These are phyloP conservation scores for Spinibarbus caldwelli DNA, from an alignment of 2,797 vertebrate genomes.

Conservation along the genomic window DNA sequence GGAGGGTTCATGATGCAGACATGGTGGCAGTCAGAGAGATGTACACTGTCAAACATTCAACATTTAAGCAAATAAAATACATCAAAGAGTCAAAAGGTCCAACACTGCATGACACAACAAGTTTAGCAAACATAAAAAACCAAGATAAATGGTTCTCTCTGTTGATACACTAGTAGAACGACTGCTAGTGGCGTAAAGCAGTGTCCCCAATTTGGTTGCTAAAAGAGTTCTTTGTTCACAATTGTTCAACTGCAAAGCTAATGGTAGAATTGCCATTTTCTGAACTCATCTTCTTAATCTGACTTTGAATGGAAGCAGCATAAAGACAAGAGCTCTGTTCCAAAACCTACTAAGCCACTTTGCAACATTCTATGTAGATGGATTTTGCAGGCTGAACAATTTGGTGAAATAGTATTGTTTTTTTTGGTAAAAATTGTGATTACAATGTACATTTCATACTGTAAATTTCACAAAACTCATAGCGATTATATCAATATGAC, in stretches of 20 bases:
- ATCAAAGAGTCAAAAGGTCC: neutral
- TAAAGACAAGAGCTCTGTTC: conserved; percentile 13
- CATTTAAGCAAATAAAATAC: neutral
- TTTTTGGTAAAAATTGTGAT: neutral
- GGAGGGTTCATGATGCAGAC: neutral
- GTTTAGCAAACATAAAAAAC: neutral
- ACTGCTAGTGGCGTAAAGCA: neutral
- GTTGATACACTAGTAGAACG: neutral
- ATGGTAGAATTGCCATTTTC: neutral
- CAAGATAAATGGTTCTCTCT: neutral
- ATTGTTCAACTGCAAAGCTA: neutral
- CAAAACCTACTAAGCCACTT: neutral
- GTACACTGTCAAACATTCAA: neutral
- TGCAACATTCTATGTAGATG: neutral
- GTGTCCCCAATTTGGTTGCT: neutral
- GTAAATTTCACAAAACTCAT: neutral
- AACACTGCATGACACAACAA: neutral
- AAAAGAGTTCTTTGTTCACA: neutral
- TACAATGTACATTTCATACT: neutral
- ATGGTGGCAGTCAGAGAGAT: neutral
- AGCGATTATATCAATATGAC: neutral
- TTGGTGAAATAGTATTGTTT: neutral
- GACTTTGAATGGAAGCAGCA: neutral
- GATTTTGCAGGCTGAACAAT: neutral
- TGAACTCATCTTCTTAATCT: neutral